Percentiles rank a stretch among this genome's conserved stretches.
phyloP scores from a whole-genome alignment of 2,797 vertebrate species.

The Epinephelus coioides region DNA sequence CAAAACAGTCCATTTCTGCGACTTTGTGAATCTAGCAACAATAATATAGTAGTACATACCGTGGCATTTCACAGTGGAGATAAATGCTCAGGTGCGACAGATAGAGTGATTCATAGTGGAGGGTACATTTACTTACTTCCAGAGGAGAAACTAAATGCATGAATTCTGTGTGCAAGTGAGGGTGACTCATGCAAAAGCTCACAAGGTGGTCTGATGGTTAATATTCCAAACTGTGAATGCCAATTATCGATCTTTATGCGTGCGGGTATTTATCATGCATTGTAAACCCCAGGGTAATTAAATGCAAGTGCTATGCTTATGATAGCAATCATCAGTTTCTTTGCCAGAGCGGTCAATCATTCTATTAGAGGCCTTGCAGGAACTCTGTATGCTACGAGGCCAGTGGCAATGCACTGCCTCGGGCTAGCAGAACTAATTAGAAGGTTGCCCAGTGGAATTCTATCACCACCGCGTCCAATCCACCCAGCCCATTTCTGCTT shows the following conservation, averaged over 20 bases:
- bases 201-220: constrained; percentile 57
- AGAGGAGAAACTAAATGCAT: constrained; percentile 16
- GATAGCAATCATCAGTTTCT: constrained; percentile 83
- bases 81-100: constrained; percentile 18
- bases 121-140: constrained; percentile 37
- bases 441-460: constrained; percentile 86
- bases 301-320: constrained; percentile 80
- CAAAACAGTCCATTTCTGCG: constrained; percentile 41
- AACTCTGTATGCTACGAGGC: constrained; percentile 78
- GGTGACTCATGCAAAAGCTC: constrained; percentile 52
- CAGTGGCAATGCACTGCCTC: constrained; percentile 79
- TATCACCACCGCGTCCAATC: constrained; percentile 73
- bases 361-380: constrained; percentile 80
- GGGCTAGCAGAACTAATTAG: constrained; percentile 87
- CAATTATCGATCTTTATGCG: constrained; percentile 84
- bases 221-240: constrained; percentile 76
- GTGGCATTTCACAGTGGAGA: constrained; percentile 12
- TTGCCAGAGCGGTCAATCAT: constrained; percentile 84
- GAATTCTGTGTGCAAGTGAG: constrained; percentile 16
- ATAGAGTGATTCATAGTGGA: constrained; percentile 33
- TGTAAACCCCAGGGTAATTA: constrained; percentile 86
- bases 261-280: constrained; percentile 83
- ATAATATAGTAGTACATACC: constrained; percentile 2
- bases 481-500: constrained; percentile 61
- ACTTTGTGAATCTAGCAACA: constrained; percentile 22